Percentiles rank a stretch among this genome's conserved stretches.
Conservation (phyloP, 2,113 vertebrate species). For the Pampusana beccarii region DNA sequence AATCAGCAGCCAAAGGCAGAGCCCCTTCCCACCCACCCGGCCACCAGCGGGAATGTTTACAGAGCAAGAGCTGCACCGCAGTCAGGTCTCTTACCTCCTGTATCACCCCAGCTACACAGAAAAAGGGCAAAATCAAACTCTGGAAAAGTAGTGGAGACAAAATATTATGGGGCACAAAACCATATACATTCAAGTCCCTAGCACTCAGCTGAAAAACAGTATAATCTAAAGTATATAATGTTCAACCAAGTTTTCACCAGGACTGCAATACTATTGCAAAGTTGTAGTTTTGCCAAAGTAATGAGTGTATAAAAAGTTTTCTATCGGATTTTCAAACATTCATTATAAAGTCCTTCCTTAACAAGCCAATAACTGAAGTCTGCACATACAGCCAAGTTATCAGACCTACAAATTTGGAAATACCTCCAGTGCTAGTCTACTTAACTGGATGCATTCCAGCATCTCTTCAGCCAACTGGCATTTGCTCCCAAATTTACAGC, state of each 20-base stretch:
- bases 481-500: constrained; percentile 79
- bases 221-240: not conserved
- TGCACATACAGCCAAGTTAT: constrained; percentile 43
- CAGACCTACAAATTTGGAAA: constrained; percentile 72
- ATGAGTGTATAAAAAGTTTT: constrained; percentile 35
- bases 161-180: not conserved
- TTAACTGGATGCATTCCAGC: constrained; percentile 77
- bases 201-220: not conserved
- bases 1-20: not conserved
- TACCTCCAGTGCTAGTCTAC: constrained; percentile 75
- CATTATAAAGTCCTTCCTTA: constrained; percentile 24
- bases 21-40: not conserved
- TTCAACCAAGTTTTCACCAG: not conserved
- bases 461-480: constrained; percentile 76
- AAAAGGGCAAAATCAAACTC: not conserved
- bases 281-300: constrained; percentile 46
- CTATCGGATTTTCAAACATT: not conserved
- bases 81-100: not conserved
- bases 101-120: not conserved
- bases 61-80: not conserved
- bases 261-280: constrained; percentile 2
- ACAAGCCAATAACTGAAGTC: constrained; percentile 4
- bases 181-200: not conserved
- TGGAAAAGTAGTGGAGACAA: not conserved
- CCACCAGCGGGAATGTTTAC: not conserved